These are phyloP conservation scores for Antedon mediterranea DNA, from an alignment of 53 echinoderm and acorn worm species.

Conservation along the genomic window DNA sequence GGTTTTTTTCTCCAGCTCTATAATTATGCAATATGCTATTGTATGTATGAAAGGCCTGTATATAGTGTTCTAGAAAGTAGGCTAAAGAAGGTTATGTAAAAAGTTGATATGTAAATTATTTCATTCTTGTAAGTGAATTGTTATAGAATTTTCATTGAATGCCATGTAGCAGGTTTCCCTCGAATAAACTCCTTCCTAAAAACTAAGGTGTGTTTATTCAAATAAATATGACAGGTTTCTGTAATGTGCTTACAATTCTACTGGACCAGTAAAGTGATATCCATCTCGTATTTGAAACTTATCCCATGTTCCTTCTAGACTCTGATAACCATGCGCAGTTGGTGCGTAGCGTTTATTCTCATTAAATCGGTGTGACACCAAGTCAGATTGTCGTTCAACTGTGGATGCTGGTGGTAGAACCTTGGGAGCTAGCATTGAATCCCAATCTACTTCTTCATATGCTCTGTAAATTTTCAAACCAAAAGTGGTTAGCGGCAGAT, in stretches of 20 bases:
- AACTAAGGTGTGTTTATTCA: no score
- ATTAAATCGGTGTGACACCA: constrained; percentile 63
- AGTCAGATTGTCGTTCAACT: constrained; percentile 57
- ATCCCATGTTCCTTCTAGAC: constrained; percentile 77
- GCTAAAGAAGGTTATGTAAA: no score
- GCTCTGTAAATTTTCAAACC: constrained; percentile 36
- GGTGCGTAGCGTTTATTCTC: constrained; percentile 71
- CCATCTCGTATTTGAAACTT: constrained; percentile 69
- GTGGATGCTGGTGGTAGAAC: constrained; percentile 71
- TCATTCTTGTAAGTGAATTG: no score
- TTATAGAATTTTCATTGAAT: no score
- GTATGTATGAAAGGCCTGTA: no score
- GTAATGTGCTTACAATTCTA: constrained; percentile 78
- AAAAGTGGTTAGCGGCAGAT: no score
- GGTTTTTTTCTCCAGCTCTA: no score
- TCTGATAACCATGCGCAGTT: constrained; percentile 38
- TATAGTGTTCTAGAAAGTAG: no score
- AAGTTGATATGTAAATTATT: no score
- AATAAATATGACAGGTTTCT: not conserved
- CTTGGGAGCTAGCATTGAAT: constrained; percentile 64
- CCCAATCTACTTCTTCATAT: constrained; percentile 86
- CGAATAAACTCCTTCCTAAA: no score
- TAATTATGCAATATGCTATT: no score
- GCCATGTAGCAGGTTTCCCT: no score
- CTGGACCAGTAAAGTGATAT: constrained; percentile 45